A percentile compares a stretch with the other conserved stretches of the same genome.
These are phyloP conservation scores for Aphrophora alni DNA, from an alignment of 2,888 invertebrate genomes.

Conservation along the genomic window DNA sequence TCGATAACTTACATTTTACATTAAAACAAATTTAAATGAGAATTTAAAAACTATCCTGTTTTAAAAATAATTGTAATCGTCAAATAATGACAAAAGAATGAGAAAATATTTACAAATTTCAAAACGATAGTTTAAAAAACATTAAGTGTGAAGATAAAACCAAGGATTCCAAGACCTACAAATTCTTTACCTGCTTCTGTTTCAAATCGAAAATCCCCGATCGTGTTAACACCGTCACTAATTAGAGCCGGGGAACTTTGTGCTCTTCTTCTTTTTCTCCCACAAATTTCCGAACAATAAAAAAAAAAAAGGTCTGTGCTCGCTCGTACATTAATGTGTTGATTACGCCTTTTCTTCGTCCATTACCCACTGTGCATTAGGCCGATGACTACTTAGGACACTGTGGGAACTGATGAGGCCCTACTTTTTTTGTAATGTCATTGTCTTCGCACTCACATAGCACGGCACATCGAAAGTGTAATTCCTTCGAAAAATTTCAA, in stretches of 20 bases:
- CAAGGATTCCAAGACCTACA: too few species aligned
- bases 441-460: neutral
- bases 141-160: too few species aligned
- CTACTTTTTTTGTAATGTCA: neutral
- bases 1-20: too few species aligned
- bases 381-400: neutral
- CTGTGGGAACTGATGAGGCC: neutral
- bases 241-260: neutral
- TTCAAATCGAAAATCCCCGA: neutral
- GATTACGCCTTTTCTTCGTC: neutral
- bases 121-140: too few species aligned
- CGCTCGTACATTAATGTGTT: neutral
- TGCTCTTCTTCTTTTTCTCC: neutral
- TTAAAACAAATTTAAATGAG: too few species aligned
- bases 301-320: neutral
- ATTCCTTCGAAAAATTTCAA: neutral
- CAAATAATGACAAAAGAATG: too few species aligned
- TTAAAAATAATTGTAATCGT: too few species aligned
- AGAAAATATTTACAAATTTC: too few species aligned
- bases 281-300: neutral
- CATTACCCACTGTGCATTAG: neutral
- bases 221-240: neutral
- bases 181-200: neutral
- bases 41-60: too few species aligned
- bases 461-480: neutral